phyloP scores from a whole-genome alignment of 2,888 invertebrate species.

The Labia minor region DNA sequence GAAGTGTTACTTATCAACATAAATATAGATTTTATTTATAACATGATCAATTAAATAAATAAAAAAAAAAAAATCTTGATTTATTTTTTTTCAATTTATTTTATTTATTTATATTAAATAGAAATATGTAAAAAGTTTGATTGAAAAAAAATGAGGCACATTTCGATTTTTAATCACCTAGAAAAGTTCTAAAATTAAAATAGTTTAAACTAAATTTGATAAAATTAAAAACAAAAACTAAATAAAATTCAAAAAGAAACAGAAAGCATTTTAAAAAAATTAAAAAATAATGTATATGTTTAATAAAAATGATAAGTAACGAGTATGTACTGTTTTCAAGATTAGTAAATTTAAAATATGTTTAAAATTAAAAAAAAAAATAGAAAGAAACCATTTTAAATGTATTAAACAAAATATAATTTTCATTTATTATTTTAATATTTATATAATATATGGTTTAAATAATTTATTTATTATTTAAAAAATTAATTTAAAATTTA shows the following conservation, averaged over 20 bases:
- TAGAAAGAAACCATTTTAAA: background rate
- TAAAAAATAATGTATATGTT: background rate
- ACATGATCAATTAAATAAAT: too few relatives aligned
- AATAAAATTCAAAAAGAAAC: background rate
- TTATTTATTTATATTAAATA: too few relatives aligned
- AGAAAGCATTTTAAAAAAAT: background rate
- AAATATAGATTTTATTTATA: too few relatives aligned
- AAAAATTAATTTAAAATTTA: too few relatives aligned
- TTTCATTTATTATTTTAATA: too few relatives aligned
- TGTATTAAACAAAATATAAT: background rate
- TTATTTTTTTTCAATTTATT: too few relatives aligned
- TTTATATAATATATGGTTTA: too few relatives aligned
- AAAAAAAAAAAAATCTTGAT: too few relatives aligned
- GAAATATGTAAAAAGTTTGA: too few relatives aligned
- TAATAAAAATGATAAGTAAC: background rate
- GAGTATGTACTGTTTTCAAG: background rate
- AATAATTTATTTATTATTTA: too few relatives aligned
- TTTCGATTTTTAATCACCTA: background rate
- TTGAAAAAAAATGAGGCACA: slow-evolving; percentile 1
- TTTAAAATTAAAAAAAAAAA: background rate
- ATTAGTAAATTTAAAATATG: background rate
- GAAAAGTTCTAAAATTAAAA: background rate
- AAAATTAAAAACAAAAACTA: background rate
- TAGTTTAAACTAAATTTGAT: background rate
- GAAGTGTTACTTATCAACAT: too few relatives aligned